Conservation (phyloP, 1,140 invertebrate genomes). For the Bombus turneri region DNA sequence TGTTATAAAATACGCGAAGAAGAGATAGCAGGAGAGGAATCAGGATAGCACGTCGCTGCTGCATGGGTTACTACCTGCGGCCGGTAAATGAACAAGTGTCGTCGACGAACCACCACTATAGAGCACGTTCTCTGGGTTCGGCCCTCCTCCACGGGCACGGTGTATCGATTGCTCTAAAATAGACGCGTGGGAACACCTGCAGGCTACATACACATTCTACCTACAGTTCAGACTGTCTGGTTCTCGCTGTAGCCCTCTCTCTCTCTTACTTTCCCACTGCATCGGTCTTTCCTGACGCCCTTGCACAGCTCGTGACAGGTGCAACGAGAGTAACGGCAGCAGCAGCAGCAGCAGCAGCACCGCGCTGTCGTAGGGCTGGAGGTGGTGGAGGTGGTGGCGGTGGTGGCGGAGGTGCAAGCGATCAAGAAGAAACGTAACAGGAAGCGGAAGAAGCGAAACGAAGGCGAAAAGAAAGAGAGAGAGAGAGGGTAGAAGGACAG, state of each 20-base stretch:
- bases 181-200: slow-evolving; percentile 74
- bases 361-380: slow-evolving; percentile 54
- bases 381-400: slow-evolving; percentile 56
- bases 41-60: not conserved
- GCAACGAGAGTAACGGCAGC: slow-evolving; percentile 50
- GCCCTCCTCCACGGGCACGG: slow-evolving; percentile 61
- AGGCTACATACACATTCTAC: slow-evolving; percentile 64
- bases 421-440: slow-evolving; percentile 51
- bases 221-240: slow-evolving; percentile 43
- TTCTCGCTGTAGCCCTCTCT: slow-evolving; percentile 37
- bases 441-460: slow-evolving; percentile 65
- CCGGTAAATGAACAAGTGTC: slow-evolving; percentile 58
- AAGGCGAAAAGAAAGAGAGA: slow-evolving; percentile 27
- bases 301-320: slow-evolving; percentile 68
- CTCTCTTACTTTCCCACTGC: slow-evolving; percentile 42
- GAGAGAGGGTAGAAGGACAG: slow-evolving; percentile 44
- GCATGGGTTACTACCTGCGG: slow-evolving; percentile 38
- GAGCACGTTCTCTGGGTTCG: slow-evolving; percentile 58
- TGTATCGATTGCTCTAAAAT: slow-evolving; percentile 76
- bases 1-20: not conserved
- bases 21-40: not conserved
- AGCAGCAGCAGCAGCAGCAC: slow-evolving; percentile 31
- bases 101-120: slow-evolving; percentile 29
- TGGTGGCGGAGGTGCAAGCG: slow-evolving; percentile 41
- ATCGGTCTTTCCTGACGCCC: slow-evolving; percentile 49